A percentile compares a stretch with the other conserved stretches of the same genome.
Evolutionary conservation across 2,888 invertebrate genomes (phyloP).

Genomic region (Callimorpha dominula): DNA sequence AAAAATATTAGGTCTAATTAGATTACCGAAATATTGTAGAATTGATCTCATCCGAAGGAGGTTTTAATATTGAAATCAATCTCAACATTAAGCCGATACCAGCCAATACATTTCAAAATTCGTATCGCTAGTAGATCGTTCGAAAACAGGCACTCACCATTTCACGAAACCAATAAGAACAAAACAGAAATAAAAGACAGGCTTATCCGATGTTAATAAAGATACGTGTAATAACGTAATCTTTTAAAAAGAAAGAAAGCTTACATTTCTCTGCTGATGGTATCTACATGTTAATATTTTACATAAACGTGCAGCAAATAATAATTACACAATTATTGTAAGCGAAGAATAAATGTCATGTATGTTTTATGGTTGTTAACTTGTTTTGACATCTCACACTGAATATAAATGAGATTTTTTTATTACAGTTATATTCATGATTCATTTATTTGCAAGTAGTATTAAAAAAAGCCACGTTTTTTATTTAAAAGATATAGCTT

Average conservation of each 20-base stretch:
- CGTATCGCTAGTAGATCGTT: neutral
- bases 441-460: neutral
- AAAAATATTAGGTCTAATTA: neutral
- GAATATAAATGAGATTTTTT: slow-evolving; percentile 21
- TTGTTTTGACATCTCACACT: slow-evolving; percentile 6
- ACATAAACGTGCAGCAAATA: slow-evolving; percentile 50
- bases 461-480: neutral
- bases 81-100: too few species aligned
- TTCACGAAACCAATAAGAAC: neutral
- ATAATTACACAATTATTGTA: slow-evolving; percentile 41
- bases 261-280: slow-evolving; percentile 36
- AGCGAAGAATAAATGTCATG: slow-evolving; percentile 21
- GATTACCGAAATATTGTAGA: neutral
- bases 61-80: neutral
- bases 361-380: slow-evolving; percentile 23
- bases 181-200: slow-evolving; percentile 22
- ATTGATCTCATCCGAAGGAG: neutral
- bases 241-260: slow-evolving; percentile 52
- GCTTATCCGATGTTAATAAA: slow-evolving; percentile 51
- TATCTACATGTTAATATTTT: slow-evolving; percentile 43
- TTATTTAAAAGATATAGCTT: neutral
- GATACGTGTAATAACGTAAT: slow-evolving; percentile 56
- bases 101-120: too few species aligned
- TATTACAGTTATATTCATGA: neutral
- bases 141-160: neutral